These are phyloP conservation scores for Drosophila paramelanica DNA, from an alignment of 2,888 invertebrate genomes.

Conservation along the genomic window DNA sequence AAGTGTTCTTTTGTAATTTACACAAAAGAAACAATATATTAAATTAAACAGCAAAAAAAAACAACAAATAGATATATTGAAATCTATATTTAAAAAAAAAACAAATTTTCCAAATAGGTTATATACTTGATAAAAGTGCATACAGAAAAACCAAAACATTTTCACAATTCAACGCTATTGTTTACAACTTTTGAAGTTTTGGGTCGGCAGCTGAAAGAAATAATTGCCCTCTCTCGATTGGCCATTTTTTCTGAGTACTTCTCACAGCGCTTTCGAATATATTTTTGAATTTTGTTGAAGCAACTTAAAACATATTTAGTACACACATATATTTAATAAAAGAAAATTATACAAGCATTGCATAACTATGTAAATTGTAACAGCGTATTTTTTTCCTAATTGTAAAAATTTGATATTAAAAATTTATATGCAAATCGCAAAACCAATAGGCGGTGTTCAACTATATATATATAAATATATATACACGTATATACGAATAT, in stretches of 20 bases:
- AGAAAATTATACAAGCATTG: conserved; percentile 51
- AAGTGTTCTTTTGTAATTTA: conserved; percentile 38
- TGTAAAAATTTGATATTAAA: conserved; percentile 78
- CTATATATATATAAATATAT: conserved; percentile 22
- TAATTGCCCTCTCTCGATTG: conserved; percentile 33
- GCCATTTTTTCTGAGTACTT: conserved; percentile 33
- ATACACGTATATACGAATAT: conserved; percentile 1
- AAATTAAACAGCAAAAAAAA: neutral
- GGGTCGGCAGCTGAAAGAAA: neutral
- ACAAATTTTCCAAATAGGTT: conserved; percentile 18
- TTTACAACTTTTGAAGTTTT: neutral
- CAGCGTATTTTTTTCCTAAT: conserved; percentile 76
- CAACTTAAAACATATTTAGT: conserved; percentile 34
- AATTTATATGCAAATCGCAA: conserved; percentile 69
- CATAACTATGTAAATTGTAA: conserved; percentile 56
- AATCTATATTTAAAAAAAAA: conserved; percentile 11
- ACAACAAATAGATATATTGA: conserved; percentile 21
- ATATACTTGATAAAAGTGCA: conserved; percentile 13
- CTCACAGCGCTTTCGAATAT: conserved; percentile 25
- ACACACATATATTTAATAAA: conserved; percentile 59
- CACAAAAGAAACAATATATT: conserved; percentile 23
- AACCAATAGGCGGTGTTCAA: conserved; percentile 38
- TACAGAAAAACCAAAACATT: neutral
- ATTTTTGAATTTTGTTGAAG: conserved; percentile 26
- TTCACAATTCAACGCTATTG: conserved; percentile 15